Percentiles rank a stretch among this genome's conserved stretches.
phyloP scores from a whole-genome alignment of 2,797 vertebrate genomes.

The Melanogrammus aeglefinus region DNA sequence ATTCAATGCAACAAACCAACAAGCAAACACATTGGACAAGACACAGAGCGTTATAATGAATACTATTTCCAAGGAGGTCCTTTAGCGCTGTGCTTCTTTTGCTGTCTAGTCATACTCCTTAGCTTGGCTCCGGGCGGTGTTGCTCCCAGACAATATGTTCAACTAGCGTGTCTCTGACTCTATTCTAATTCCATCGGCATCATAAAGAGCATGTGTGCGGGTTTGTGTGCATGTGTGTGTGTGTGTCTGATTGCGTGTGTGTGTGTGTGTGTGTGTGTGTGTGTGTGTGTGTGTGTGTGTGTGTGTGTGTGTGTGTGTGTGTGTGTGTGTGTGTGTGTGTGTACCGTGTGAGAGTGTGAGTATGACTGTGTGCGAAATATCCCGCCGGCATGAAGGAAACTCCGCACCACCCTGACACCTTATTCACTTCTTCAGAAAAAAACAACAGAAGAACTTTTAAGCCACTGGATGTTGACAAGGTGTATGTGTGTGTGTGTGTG shows the following conservation, averaged over 20 bases:
- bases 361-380: not conserved
- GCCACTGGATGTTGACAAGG: not conserved
- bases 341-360: too few species aligned
- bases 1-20: not conserved
- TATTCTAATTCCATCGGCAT: not conserved
- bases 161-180: not conserved
- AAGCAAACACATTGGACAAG: not conserved
- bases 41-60: not conserved
- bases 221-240: too few species aligned
- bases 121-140: not conserved
- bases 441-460: not conserved
- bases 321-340: not conserved
- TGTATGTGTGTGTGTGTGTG: not conserved
- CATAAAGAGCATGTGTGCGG: not conserved
- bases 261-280: constrained; percentile 20
- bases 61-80: not conserved
- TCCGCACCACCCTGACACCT: not conserved
- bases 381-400: not conserved
- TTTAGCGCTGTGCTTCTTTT: not conserved
- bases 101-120: not conserved
- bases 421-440: not conserved
- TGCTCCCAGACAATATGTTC: not conserved
- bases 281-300: too few species aligned
- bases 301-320: not conserved
- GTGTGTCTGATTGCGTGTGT: constrained; percentile 1